Evolutionary conservation across 2,888 invertebrate genomes (phyloP).

Genomic region (Melieria crassipennis): DNA sequence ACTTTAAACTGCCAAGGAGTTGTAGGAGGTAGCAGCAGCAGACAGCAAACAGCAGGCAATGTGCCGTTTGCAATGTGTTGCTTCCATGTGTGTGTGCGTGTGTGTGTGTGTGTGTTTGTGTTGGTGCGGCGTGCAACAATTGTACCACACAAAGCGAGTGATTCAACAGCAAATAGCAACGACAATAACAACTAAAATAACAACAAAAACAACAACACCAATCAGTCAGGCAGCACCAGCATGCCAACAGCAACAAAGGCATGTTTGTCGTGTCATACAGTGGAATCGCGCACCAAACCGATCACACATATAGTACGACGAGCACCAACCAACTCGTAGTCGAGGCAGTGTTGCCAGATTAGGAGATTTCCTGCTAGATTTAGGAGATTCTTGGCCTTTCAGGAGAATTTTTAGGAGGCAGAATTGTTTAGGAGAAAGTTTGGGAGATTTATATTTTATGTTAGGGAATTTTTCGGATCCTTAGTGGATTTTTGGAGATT

Average conservation of each 20-base stretch:
- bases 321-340: conserved; percentile 3
- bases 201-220: conserved; percentile 38
- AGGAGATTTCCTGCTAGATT: too few relatives aligned
- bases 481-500: too few relatives aligned
- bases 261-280: conserved; percentile 52
- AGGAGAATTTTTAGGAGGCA: too few relatives aligned
- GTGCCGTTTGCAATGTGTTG: not conserved
- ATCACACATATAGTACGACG: not conserved
- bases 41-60: not conserved
- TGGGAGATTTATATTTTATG: too few relatives aligned
- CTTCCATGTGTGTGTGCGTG: conserved; percentile 36
- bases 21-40: not conserved
- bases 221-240: conserved; percentile 38
- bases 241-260: conserved; percentile 42
- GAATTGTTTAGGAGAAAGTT: too few relatives aligned
- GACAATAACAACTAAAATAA: conserved; percentile 42
- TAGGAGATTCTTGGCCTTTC: too few relatives aligned
- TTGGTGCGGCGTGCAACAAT: conserved; percentile 41
- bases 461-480: too few relatives aligned
- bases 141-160: conserved; percentile 55
- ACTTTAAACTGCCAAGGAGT: too few relatives aligned
- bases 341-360: too few relatives aligned
- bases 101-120: conserved; percentile 29
- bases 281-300: too few relatives aligned
- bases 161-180: conserved; percentile 52